Evolutionary conservation across 2,113 vertebrate genomes (phyloP).

Genomic region (Phainopepla nitens): DNA sequence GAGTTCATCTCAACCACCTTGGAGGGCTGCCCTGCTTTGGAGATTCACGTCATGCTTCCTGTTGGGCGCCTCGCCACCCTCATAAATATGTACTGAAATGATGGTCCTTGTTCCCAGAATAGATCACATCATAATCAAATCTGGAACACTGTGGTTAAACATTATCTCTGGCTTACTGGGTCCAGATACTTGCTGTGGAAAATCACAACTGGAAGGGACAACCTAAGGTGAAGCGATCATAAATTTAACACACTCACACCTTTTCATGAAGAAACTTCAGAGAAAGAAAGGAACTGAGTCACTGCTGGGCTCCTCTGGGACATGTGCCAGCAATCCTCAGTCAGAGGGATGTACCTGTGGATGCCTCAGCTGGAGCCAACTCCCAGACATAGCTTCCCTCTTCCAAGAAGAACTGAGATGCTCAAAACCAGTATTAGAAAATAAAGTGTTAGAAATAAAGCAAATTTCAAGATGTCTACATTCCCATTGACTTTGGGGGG

Average conservation of each 20-base stretch:
- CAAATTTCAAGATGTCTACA: neutral
- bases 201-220: neutral
- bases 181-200: neutral
- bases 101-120: neutral
- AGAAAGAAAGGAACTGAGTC: neutral
- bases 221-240: neutral
- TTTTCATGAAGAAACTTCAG: neutral
- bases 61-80: neutral
- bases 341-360: neutral
- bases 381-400: neutral
- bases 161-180: neutral
- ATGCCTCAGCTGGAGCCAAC: fast-evolving
- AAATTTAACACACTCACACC: neutral
- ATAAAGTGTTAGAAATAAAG: neutral
- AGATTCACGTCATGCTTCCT: neutral
- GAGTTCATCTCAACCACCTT: neutral
- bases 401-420: neutral
- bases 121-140: neutral
- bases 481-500: fast-evolving
- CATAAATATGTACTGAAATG: neutral
- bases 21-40: neutral
- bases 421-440: neutral
- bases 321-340: fast-evolving
- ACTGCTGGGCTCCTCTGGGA: neutral
- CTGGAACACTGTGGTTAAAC: neutral